Percentiles rank a stretch among this genome's conserved stretches.
phyloP scores from a whole-genome alignment of 2,113 vertebrate species.

The Anoplopoma fimbria region DNA sequence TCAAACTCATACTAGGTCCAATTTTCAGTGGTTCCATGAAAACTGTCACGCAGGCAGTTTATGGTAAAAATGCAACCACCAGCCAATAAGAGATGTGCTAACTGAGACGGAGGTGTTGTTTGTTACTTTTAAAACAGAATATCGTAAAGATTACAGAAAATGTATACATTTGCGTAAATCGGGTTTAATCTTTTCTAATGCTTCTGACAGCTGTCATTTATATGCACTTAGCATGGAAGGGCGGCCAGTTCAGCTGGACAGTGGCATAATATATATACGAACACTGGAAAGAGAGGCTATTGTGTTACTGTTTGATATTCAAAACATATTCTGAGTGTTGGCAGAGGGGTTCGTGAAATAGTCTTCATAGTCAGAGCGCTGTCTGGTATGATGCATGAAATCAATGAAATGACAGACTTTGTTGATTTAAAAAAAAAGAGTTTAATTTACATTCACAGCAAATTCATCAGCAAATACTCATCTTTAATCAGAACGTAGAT shows the following conservation, averaged over 20 bases:
- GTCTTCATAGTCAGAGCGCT: slow-evolving; percentile 9
- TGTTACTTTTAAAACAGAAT: slow-evolving; percentile 53
- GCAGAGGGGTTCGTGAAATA: not conserved
- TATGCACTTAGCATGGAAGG: slow-evolving; percentile 56
- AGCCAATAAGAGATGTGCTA: not conserved
- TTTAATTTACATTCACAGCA: slow-evolving; percentile 3
- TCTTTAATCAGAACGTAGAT: not conserved
- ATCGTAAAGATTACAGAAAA: slow-evolving; percentile 69
- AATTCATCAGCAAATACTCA: slow-evolving; percentile 6
- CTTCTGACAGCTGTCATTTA: slow-evolving; percentile 76
- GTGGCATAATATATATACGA: slow-evolving; percentile 23
- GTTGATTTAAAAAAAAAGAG: not conserved
- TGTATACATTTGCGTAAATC: slow-evolving; percentile 65
- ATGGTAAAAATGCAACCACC: slow-evolving; percentile 2
- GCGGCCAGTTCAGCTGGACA: too few species aligned
- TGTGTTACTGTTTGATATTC: slow-evolving; percentile 21
- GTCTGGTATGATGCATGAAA: not conserved
- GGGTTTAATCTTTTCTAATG: slow-evolving; percentile 73
- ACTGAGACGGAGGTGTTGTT: slow-evolving; percentile 59
- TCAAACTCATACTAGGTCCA: slow-evolving; percentile 55
- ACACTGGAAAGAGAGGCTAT: slow-evolving; percentile 8
- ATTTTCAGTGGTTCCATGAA: slow-evolving; percentile 54
- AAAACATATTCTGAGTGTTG: slow-evolving; percentile 39
- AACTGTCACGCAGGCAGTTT: slow-evolving; percentile 48
- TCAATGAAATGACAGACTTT: not conserved